phyloP scores from a whole-genome alignment of 2,888 invertebrate genomes.

The Yponomeuta plumbellus region DNA sequence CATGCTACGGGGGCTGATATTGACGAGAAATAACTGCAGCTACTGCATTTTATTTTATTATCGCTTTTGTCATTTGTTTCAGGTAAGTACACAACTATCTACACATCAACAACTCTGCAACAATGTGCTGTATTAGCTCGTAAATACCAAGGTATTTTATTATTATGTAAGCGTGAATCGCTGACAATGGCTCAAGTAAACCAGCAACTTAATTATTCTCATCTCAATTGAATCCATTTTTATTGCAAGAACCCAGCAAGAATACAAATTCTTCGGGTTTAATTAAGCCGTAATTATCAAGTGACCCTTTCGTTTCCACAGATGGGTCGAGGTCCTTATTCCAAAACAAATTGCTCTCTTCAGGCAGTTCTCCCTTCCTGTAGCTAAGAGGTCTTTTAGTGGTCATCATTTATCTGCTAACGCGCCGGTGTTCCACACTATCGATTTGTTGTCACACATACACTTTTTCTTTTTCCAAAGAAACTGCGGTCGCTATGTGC shows the following conservation, averaged over 20 bases:
- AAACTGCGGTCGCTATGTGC: background rate
- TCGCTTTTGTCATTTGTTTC: conserved; percentile 39
- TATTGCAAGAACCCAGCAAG: conserved; percentile 23
- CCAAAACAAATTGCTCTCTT: conserved; percentile 58
- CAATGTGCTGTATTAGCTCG: too few relatives aligned
- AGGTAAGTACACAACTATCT: conserved; percentile 50
- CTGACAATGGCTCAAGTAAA: too few relatives aligned
- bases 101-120: background rate
- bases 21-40: too few relatives aligned
- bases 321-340: conserved; percentile 63
- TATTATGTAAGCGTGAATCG: too few relatives aligned
- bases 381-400: conserved; percentile 36
- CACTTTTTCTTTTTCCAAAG: background rate
- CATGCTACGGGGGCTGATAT: too few relatives aligned
- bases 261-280: conserved; percentile 59
- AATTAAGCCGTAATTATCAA: conserved; percentile 61
- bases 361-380: conserved; percentile 36
- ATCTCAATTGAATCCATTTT: background rate
- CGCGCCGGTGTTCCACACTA: background rate
- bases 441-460: background rate
- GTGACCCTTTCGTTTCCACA: conserved; percentile 66
- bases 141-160: too few relatives aligned
- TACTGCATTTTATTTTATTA: background rate
- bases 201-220: conserved; percentile 1
- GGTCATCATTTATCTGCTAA: conserved; percentile 28